These are phyloP conservation scores for Periplaneta americana DNA, from an alignment of 1,140 invertebrate species.

Conservation along the genomic window DNA sequence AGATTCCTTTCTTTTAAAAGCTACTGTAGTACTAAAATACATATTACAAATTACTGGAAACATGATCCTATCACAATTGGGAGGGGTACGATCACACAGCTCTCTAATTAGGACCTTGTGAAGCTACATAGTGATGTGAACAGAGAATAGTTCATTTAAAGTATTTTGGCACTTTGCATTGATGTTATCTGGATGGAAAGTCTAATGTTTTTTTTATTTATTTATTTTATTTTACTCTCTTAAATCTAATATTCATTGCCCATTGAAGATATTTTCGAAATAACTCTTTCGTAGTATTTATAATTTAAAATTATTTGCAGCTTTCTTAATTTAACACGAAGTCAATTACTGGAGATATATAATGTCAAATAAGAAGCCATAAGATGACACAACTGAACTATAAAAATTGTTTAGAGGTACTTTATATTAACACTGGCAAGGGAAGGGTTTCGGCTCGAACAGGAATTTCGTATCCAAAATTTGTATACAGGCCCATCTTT, in stretches of 20 bases:
- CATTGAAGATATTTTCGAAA: not conserved
- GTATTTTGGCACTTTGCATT: not conserved
- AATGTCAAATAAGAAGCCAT: no score
- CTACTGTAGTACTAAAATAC: not conserved
- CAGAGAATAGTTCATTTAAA: no score
- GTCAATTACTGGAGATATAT: no score
- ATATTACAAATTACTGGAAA: not conserved
- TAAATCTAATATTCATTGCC: not conserved
- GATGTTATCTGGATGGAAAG: not conserved
- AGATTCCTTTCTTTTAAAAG: not conserved
- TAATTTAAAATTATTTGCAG: no score
- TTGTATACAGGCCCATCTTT: no score
- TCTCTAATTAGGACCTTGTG: not conserved
- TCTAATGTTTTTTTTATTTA: not conserved
- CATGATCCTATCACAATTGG: not conserved
- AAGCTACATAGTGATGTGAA: not conserved
- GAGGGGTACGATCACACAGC: not conserved
- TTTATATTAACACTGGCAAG: no score
- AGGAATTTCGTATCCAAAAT: no score
- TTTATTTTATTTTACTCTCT: not conserved
- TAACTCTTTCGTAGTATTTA: no score
- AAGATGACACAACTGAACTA: no score
- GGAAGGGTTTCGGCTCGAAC: no score
- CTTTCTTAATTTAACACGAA: no score
- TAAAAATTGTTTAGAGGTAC: no score